Evolutionary conservation across 2,113 vertebrate genomes (phyloP).

Genomic region (Ploceus nigricollis): DNA sequence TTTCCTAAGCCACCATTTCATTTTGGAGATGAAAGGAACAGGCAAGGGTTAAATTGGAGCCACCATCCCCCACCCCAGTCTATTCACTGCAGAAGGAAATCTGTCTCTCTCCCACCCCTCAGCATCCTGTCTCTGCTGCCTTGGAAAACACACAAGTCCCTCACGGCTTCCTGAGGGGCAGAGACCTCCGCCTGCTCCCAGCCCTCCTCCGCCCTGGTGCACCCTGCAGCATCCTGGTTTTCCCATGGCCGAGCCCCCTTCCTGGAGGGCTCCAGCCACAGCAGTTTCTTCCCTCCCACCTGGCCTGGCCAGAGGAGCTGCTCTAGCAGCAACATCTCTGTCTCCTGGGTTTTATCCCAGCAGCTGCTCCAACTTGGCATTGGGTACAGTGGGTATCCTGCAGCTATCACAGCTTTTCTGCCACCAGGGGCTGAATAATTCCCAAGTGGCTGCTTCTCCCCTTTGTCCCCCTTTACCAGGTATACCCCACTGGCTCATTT

Average conservation of each 20-base stretch:
- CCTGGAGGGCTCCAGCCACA: neutral
- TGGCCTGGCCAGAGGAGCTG: neutral
- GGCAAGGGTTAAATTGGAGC: slow-evolving; percentile 28
- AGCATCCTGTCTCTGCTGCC: slow-evolving; percentile 54
- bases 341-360: neutral
- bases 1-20: neutral
- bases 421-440: neutral
- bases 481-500: neutral
- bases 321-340: neutral
- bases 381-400: rapidly evolving
- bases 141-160: slow-evolving; percentile 50
- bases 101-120: slow-evolving; percentile 54
- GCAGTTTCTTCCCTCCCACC: neutral
- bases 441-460: neutral
- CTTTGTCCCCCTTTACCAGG: too few species aligned
- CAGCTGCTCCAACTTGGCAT: neutral
- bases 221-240: neutral
- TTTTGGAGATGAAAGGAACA: neutral
- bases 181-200: slow-evolving; percentile 1
- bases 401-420: neutral
- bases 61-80: neutral
- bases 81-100: slow-evolving; percentile 59
- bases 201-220: rapidly evolving
- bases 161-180: slow-evolving; percentile 35
- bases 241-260: neutral